Evolutionary conservation across 2,797 vertebrate species (phyloP), one percentile per base, ranked within the genome.

Genomic region (Fratercula arctica): DNA sequence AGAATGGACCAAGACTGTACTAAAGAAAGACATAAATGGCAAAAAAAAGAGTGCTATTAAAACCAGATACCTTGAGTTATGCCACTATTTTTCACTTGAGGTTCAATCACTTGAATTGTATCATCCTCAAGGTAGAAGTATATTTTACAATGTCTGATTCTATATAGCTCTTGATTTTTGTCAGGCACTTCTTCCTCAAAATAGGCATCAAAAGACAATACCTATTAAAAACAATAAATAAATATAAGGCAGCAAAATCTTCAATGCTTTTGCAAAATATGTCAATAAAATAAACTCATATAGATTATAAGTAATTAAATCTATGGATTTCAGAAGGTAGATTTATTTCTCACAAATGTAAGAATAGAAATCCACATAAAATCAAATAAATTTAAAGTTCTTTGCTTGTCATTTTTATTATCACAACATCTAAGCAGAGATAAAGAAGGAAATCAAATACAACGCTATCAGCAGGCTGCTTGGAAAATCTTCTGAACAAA

Each of bases 51-150:
- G 13, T 39, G 25, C 21, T 79, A 82, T 59, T 89, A 96, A 94
- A 94, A 96, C 90, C 51, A 98, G 53, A 95, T 98, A 99, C 99
- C 99, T 98, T 99, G 99, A 95, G 73, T 94, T 53, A 99, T 98
- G 89, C 99, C 99, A 39, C 99, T 99, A 87, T 99, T 99, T 98
- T 98, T 98, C 87, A 97, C 43, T 66, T 93, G 74, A 3, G 98
- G 99, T 97, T 99, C 99, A 96, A 98, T 97, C 89, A 99, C 99
- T 98, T 99, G 98, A 95, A 99, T 98, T 92, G 99, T 99, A 90
- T 99, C 99, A 95, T 99, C 99, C 96, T 99, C 99, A 95, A 97
- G 98, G 97, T 98, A 99, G 97, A 99, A 99, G 97, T 98, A 99
- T 97, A 99, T 99, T 92, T 99, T 99, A 96, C 98, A 99, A 45